Percentiles rank a stretch among this genome's conserved stretches.
Conservation (phyloP, 2,888 invertebrate species). For the Leucophenga montana region DNA sequence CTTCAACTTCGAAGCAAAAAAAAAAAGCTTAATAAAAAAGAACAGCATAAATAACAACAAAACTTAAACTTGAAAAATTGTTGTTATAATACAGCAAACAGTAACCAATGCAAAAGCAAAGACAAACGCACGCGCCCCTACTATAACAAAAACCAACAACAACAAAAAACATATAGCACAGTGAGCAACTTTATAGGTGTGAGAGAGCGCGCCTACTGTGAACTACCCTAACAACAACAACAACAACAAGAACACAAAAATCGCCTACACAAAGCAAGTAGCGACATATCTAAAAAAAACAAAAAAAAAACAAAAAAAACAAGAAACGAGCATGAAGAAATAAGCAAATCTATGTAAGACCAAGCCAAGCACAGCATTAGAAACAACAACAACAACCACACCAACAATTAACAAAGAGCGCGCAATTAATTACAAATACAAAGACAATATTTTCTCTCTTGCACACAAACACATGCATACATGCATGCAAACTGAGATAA, state of each 20-base stretch:
- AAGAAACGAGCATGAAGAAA: neutral
- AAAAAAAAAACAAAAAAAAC: neutral
- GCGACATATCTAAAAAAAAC: neutral
- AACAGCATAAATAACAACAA: constrained; percentile 28
- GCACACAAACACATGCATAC: neutral
- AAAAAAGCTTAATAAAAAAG: constrained; percentile 19
- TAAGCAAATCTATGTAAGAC: no score
- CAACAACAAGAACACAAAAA: neutral
- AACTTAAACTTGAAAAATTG: constrained; percentile 20
- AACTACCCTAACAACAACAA: neutral
- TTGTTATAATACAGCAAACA: neutral
- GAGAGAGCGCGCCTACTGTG: neutral
- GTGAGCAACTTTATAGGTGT: no score
- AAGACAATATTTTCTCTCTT: neutral
- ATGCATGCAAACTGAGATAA: no score
- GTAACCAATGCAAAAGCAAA: neutral
- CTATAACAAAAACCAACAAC: neutral
- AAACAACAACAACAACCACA: constrained; percentile 38
- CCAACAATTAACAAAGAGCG: no score
- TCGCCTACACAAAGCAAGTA: no score
- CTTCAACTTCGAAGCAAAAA: neutral
- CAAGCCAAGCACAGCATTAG: neutral
- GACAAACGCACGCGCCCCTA: constrained; percentile 4
- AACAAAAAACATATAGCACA: no score
- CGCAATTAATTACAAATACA: constrained; percentile 11